Evolutionary conservation across 2,888 invertebrate species (phyloP), one percentile per base, ranked within the genome.

Genomic region (Ecdyonurus torrentis): DNA sequence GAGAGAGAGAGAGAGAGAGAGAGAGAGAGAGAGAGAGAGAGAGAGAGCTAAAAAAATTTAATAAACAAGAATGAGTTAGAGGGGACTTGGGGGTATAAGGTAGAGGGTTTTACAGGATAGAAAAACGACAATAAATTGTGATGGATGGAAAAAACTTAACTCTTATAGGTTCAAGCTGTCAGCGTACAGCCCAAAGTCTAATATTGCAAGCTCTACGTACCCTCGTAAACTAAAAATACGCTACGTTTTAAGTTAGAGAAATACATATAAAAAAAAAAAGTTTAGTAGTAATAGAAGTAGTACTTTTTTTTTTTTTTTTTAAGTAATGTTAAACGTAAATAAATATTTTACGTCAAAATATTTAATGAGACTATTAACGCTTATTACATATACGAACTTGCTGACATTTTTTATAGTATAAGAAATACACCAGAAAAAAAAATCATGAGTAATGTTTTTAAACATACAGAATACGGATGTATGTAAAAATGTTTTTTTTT

Each of bases 51-150:
- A 37, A 37, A 37, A 37, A 37, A 37, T 37, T 37, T 37, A 37
- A 37, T 37, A 37, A 37, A 37, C 37, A 37, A 37, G 37, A 37
- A 37, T 37, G 37, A 37, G 37, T 37, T 37, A 37, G 37, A 37
- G 37, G 37, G 37, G 37, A 37, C 37, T 37, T 37, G 37, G 37
- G 37, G 37, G 37, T 37, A 15, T 37, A 37, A 37, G 37, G 37
- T 37, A 15, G 37, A 15, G 15, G 37, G n/a, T n/a, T n/a, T n/a
- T n/a, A n/a, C 15, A 15, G 37, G 37, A 37, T 37, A 55, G 55
- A n/a, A 55, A 55, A 55, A 55, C 55, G 55, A 55, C 55, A 55
- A 55, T 55, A 55, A 55, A 55, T 55, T 55, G 55, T 55, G 55
- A 55, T 55, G 55, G 55, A 55, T 55, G 55, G 55, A 55, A 55